Evolutionary conservation across 2,888 invertebrate species (phyloP).

Genomic region (Dromius quadrimaculatus): DNA sequence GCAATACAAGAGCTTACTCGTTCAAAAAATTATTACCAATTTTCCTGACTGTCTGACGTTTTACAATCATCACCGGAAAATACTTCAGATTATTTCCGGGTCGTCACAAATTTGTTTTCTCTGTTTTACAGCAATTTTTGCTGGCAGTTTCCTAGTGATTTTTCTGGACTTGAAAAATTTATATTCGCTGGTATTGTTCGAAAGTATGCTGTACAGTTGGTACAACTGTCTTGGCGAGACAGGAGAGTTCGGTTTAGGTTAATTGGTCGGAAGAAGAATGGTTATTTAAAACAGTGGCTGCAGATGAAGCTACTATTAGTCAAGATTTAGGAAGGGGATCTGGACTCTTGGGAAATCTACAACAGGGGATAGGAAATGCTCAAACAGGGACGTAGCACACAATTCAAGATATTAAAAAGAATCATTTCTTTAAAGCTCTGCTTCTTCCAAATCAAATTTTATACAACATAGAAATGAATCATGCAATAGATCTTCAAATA

Average conservation of each 20-base stretch:
- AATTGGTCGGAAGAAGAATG: slow-evolving; percentile 58
- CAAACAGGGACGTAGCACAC: slow-evolving; percentile 25
- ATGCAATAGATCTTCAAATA: not conserved
- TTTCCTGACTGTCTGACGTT: too few species aligned
- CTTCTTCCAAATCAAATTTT: slow-evolving; percentile 6
- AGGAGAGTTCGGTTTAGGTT: slow-evolving; percentile 55
- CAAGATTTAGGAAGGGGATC: slow-evolving; percentile 56
- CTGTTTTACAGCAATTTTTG: too few species aligned
- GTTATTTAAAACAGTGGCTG: slow-evolving; percentile 59
- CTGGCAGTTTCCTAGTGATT: too few species aligned
- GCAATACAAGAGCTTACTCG: too few species aligned
- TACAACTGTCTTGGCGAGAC: slow-evolving; percentile 34
- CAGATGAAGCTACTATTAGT: slow-evolving; percentile 59
- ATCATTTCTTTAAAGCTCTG: slow-evolving; percentile 1
- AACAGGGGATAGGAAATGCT: slow-evolving; percentile 34
- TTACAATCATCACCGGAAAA: too few species aligned
- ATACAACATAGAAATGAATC: not conserved
- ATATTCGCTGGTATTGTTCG: too few species aligned
- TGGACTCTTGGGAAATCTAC: slow-evolving; percentile 49
- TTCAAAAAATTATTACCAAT: too few species aligned
- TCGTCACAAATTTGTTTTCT: too few species aligned
- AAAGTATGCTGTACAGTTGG: slow-evolving; percentile 39
- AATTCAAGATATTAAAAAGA: not conserved
- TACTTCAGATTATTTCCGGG: too few species aligned
- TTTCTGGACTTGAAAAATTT: too few species aligned